A percentile compares a stretch with the other conserved stretches of the same genome.
Conservation (phyloP, 2,113 vertebrate genomes). For the Rhombomys opimus region DNA sequence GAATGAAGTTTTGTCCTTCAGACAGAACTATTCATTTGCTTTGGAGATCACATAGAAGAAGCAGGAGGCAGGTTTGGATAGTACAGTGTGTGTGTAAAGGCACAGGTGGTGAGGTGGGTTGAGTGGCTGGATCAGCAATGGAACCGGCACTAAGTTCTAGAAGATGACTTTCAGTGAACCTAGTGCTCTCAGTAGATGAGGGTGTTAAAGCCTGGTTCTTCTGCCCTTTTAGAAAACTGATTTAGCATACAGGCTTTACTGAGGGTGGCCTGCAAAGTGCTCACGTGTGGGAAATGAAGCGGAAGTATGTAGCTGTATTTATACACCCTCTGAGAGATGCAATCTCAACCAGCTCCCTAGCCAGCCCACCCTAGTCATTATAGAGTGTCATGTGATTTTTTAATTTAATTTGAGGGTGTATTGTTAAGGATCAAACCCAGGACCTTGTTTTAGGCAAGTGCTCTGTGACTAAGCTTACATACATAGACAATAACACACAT, state of each 20-base stretch:
- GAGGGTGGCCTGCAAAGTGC: too few relatives aligned
- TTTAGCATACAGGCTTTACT: fast-evolving
- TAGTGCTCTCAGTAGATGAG: background rate
- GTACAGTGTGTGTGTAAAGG: background rate
- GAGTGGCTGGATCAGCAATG: background rate
- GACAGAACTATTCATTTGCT: background rate
- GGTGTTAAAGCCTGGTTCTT: background rate
- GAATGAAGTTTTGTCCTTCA: background rate
- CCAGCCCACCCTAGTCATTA: background rate
- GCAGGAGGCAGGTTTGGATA: background rate
- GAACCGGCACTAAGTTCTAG: background rate
- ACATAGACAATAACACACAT: background rate
- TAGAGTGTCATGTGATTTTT: background rate
- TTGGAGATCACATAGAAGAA: background rate
- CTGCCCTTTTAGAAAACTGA: background rate
- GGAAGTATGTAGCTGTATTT: too few relatives aligned
- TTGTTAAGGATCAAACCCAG: background rate
- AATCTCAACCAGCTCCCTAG: background rate
- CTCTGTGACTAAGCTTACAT: background rate
- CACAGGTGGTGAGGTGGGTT: background rate
- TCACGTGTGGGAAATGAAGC: background rate
- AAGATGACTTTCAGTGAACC: background rate
- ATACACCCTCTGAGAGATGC: fast-evolving
- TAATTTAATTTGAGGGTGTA: background rate
- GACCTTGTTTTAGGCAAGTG: background rate